A percentile compares a stretch with the other conserved stretches of the same genome.
Conservation (phyloP, 2,113 vertebrate species). For the Ariopsis seemanni region DNA sequence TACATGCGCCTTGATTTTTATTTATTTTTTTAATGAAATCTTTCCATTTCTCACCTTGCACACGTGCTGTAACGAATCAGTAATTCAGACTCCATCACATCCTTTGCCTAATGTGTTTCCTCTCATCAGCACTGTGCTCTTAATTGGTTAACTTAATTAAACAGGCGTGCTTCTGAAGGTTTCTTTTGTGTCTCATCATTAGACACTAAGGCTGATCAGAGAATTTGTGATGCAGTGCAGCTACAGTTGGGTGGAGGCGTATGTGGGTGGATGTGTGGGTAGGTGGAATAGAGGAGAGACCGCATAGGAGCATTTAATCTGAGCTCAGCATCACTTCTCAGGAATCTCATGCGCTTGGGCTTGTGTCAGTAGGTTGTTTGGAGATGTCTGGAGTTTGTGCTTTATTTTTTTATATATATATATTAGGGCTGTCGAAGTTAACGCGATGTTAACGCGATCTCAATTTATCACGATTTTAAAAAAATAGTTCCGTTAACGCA, state of each 20-base stretch:
- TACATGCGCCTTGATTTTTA: neutral
- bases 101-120: too few species aligned
- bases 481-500: too few species aligned
- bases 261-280: conserved; percentile 28
- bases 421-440: too few species aligned
- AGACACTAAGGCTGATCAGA: neutral
- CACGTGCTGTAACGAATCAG: neutral
- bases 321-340: neutral
- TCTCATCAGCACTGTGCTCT: neutral
- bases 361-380: neutral
- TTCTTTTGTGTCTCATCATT: neutral
- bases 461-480: too few species aligned
- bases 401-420: too few species aligned
- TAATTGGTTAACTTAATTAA: conserved; percentile 4
- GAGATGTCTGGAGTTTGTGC: neutral
- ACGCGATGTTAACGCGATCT: too few species aligned
- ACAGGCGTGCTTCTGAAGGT: neutral
- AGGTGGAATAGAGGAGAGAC: conserved; percentile 19
- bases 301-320: conserved; percentile 37
- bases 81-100: too few species aligned
- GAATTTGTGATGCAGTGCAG: neutral
- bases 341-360: neutral
- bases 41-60: neutral
- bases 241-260: neutral
- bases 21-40: neutral